Conservation (phyloP, 2,113 vertebrate species). For the Talpa occidentalis region DNA sequence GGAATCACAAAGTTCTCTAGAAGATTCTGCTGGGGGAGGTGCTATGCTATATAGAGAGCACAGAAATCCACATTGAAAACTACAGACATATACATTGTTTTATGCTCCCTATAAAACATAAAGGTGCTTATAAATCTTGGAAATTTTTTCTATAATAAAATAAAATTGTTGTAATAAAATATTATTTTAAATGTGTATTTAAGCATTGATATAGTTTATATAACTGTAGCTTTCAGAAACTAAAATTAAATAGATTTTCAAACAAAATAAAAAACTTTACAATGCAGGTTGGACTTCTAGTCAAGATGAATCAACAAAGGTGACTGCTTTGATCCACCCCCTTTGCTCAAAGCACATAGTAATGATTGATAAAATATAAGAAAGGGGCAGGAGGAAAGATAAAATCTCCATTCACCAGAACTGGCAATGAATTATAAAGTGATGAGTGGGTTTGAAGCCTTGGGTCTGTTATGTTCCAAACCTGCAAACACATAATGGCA, state of each 20-base stretch:
- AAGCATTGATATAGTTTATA: neutral
- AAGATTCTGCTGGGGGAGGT: neutral
- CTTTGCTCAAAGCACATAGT: neutral
- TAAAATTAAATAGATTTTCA: neutral
- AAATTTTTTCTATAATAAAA: conserved; percentile 24
- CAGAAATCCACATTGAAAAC: neutral
- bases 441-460: neutral
- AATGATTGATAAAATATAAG: neutral
- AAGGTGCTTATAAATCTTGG: neutral
- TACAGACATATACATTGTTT: neutral
- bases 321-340: neutral
- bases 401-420: neutral
- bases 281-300: neutral
- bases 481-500: neutral
- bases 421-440: conserved; percentile 16
- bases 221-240: neutral
- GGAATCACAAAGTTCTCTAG: neutral
- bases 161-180: conserved; percentile 41
- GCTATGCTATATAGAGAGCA: neutral
- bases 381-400: neutral
- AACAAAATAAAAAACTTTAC: neutral
- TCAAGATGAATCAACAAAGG: neutral
- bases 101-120: neutral
- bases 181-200: neutral
- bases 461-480: neutral